A percentile compares a stretch with the other conserved stretches of the same genome.
These are phyloP conservation scores for Oceanites oceanicus DNA, from an alignment of 2,113 vertebrate genomes.

Conservation along the genomic window DNA sequence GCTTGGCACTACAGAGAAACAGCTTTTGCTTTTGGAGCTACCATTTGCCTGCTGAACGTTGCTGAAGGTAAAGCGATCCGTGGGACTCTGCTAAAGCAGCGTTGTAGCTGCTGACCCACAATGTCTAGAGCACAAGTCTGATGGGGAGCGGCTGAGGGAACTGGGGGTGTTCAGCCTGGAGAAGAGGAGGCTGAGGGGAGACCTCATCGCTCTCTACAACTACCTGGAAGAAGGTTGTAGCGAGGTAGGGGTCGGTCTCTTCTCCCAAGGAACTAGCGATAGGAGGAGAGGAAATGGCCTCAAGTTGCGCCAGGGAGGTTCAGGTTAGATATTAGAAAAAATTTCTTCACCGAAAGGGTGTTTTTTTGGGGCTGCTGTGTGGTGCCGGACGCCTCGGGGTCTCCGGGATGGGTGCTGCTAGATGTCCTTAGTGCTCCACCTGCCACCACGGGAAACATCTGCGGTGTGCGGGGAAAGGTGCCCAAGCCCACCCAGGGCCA, in stretches of 20 bases:
- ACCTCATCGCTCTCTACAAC: too few relatives aligned
- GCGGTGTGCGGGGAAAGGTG: neutral
- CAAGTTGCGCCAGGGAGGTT: too few relatives aligned
- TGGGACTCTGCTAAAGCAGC: fast-evolving
- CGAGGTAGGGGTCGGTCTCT: too few relatives aligned
- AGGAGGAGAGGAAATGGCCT: too few relatives aligned
- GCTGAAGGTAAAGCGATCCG: neutral
- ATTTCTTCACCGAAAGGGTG: too few relatives aligned
- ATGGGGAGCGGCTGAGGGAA: too few relatives aligned
- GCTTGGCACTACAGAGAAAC: neutral
- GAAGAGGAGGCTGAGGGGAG: too few relatives aligned
- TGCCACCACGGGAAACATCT: neutral
- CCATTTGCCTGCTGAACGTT: fast-evolving
- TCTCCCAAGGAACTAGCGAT: too few relatives aligned
- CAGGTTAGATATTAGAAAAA: too few relatives aligned
- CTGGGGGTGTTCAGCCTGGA: too few relatives aligned
- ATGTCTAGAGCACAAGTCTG: too few relatives aligned
- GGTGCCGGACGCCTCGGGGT: fast-evolving
- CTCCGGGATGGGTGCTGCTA: neutral
- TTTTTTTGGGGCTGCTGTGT: neutral
- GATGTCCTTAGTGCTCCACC: neutral
- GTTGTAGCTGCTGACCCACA: fast-evolving
- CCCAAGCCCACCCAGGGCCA: neutral
- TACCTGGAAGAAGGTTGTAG: too few relatives aligned
- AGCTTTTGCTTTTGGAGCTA: fast-evolving